Conservation (phyloP, 2,888 invertebrate genomes). For the Volucella inflata region DNA sequence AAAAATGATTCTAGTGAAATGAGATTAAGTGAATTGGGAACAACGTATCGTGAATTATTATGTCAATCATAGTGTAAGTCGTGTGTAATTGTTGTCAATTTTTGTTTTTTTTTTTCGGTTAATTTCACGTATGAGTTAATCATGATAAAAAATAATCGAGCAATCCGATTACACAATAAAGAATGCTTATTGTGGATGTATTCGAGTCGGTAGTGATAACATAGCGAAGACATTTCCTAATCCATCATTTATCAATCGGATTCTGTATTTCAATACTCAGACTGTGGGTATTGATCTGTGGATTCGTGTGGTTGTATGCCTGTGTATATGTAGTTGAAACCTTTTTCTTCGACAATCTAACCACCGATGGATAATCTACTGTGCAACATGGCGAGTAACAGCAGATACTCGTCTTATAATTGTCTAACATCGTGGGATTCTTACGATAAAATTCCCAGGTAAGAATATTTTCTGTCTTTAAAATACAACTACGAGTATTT, state of each 20-base stretch:
- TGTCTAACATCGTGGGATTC: conserved; percentile 96
- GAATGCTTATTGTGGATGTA: conserved; percentile 40
- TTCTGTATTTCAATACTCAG: conserved; percentile 3
- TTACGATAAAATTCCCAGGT: conserved; percentile 96
- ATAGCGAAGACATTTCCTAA: conserved; percentile 42
- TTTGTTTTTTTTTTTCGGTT: not conserved
- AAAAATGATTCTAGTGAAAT: conserved; percentile 10
- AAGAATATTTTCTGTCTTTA: conserved; percentile 69
- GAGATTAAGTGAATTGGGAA: conserved; percentile 8
- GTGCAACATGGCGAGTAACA: conserved; percentile 85
- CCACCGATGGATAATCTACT: conserved; percentile 83
- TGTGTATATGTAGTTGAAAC: conserved; percentile 7
- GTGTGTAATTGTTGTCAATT: not conserved
- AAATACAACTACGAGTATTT: not conserved
- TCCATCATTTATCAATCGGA: conserved; percentile 45
- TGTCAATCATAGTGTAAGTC: conserved; percentile 60
- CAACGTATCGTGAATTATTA: conserved; percentile 56
- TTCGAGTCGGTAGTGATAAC: conserved; percentile 30
- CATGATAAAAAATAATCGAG: conserved; percentile 47
- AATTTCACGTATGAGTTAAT: not conserved
- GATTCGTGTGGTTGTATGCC: not conserved
- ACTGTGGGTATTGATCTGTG: not conserved
- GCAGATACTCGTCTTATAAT: conserved; percentile 94
- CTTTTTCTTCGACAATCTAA: conserved; percentile 27
- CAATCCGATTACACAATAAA: conserved; percentile 29